Conservation (phyloP, 92 coral and sea anemone species). For the Bergia sp. region DNA sequence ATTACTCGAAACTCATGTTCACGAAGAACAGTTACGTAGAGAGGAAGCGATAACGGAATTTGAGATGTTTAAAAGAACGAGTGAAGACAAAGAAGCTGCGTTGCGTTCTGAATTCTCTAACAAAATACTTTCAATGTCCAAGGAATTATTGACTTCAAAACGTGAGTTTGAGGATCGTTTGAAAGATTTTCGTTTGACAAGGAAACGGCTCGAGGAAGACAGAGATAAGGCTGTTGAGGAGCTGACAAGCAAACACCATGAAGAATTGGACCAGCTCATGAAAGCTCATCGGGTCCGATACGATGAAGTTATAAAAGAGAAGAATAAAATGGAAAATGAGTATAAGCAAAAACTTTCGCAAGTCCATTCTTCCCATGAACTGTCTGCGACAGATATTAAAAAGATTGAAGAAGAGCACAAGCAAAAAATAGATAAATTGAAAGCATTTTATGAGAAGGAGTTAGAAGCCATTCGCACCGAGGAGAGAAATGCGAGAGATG, state of each 20-base stretch:
- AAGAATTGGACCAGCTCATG: slow-evolving; percentile 93
- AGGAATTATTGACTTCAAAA: slow-evolving; percentile 81
- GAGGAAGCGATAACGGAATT: slow-evolving; percentile 84
- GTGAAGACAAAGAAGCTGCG: slow-evolving; percentile 68
- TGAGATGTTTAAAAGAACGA: slow-evolving; percentile 75
- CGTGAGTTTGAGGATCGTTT: slow-evolving; percentile 88
- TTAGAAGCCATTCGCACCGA: slow-evolving; percentile 73
- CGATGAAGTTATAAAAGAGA: slow-evolving; percentile 90
- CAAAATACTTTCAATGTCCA: slow-evolving; percentile 72
- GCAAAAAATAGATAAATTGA: slow-evolving; percentile 83
- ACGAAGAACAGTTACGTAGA: slow-evolving; percentile 76
- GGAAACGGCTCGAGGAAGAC: slow-evolving; percentile 81
- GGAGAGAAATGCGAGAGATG: slow-evolving; percentile 67
- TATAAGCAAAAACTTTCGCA: slow-evolving; percentile 69
- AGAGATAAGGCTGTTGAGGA: slow-evolving; percentile 81
- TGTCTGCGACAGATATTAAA: slow-evolving; percentile 76
- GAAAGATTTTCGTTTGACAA: slow-evolving; percentile 78
- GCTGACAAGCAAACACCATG: slow-evolving; percentile 81
- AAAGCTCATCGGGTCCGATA: slow-evolving; percentile 97
- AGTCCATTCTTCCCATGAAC: slow-evolving; percentile 58
- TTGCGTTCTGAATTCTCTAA: slow-evolving; percentile 79
- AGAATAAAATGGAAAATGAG: slow-evolving; percentile 78
- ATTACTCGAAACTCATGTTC: slow-evolving; percentile 74
- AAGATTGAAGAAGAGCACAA: slow-evolving; percentile 84
- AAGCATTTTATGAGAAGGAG: slow-evolving; percentile 90